These are phyloP conservation scores for Buphagus erythrorhynchus DNA, from an alignment of 2,797 vertebrate species.

Conservation along the genomic window DNA sequence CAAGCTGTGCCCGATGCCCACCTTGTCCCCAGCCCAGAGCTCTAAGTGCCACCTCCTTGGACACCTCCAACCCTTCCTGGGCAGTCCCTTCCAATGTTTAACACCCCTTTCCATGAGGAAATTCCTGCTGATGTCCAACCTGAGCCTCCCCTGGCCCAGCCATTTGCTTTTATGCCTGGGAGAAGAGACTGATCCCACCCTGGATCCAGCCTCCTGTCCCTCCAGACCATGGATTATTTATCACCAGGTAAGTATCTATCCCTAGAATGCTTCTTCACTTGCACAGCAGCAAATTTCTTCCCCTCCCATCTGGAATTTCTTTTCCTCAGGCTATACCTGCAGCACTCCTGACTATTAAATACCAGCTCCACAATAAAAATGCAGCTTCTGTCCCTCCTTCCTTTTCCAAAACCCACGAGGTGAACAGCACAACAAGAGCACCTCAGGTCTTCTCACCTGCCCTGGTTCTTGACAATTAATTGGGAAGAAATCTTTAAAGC, in stretches of 20 bases:
- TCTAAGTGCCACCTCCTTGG: background rate
- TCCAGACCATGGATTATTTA: background rate
- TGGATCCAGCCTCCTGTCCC: background rate
- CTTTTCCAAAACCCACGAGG: background rate
- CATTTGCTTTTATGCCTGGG: background rate
- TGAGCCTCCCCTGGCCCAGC: background rate
- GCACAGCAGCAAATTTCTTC: background rate
- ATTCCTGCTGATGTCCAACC: background rate
- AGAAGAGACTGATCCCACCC: background rate
- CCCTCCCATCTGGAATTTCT: background rate
- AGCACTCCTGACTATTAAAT: background rate
- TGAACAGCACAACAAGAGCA: background rate
- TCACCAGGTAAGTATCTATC: background rate
- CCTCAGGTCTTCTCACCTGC: background rate
- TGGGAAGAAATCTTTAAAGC: background rate
- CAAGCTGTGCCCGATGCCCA: fast-evolving
- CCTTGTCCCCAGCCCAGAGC: background rate
- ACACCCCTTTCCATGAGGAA: background rate
- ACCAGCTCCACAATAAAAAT: background rate
- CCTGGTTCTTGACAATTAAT: background rate
- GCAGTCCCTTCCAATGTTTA: background rate
- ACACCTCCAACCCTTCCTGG: background rate
- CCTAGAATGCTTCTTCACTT: background rate
- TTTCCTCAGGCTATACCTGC: background rate
- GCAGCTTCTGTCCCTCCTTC: background rate